Percentiles rank a stretch among this genome's conserved stretches.
phyloP scores from a whole-genome alignment of 2,113 vertebrate genomes.

The Colistium nudipinnis region DNA sequence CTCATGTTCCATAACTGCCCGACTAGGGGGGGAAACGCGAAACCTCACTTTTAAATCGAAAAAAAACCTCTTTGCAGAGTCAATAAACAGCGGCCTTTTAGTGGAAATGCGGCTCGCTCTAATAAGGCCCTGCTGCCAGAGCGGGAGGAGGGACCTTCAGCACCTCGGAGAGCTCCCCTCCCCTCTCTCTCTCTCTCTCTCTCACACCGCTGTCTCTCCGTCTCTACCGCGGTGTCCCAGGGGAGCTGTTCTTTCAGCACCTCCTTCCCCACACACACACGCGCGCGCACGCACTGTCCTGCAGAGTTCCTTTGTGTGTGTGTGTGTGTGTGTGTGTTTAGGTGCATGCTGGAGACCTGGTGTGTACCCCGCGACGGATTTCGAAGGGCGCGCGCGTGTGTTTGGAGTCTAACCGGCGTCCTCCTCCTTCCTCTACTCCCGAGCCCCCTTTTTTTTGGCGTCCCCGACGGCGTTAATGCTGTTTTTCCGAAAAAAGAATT shows the following conservation, averaged over 20 bases:
- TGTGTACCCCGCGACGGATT: neutral
- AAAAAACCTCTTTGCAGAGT: slow-evolving; percentile 42
- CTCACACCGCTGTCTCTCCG: neutral
- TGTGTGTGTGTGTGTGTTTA: neutral
- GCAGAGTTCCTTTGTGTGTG: slow-evolving; percentile 6
- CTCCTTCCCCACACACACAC: slow-evolving; percentile 32
- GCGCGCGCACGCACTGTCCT: too few relatives aligned
- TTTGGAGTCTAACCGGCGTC: too few relatives aligned
- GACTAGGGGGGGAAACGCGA: slow-evolving; percentile 55
- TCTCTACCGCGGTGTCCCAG: neutral
- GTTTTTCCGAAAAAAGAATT: slow-evolving; percentile 38
- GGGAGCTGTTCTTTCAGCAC: slow-evolving; percentile 47
- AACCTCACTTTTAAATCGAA: slow-evolving; percentile 61
- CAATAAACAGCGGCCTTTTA: slow-evolving; percentile 36
- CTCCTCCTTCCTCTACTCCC: too few relatives aligned
- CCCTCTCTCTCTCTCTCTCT: neutral
- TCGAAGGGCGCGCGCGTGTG: neutral
- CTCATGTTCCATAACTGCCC: slow-evolving; percentile 58
- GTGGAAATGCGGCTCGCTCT: slow-evolving; percentile 24
- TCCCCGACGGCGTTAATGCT: slow-evolving; percentile 5
- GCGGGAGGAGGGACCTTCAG: slow-evolving; percentile 40
- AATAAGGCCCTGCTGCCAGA: slow-evolving; percentile 14
- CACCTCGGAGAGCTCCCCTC: slow-evolving; percentile 47
- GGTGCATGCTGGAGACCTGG: neutral
- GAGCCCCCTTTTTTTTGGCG: slow-evolving; percentile 23